phyloP scores from a whole-genome alignment of 2,797 vertebrate species.

The Molossus alvarezi region DNA sequence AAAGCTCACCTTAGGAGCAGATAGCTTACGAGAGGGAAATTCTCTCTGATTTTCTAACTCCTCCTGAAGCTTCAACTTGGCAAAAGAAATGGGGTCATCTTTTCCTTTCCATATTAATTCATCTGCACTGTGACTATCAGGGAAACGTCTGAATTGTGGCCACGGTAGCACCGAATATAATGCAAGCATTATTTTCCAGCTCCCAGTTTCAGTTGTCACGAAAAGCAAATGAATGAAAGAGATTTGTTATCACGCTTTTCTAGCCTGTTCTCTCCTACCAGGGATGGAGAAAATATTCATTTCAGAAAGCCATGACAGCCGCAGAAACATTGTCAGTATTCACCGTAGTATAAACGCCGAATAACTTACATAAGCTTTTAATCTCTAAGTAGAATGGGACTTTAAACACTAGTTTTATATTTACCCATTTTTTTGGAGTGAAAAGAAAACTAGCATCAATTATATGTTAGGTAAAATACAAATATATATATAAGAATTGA shows the following conservation, averaged over 20 bases:
- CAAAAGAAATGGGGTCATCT: slow-evolving; percentile 69
- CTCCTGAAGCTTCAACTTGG: slow-evolving; percentile 22
- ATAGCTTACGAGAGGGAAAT: background rate
- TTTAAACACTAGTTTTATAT: slow-evolving; percentile 14
- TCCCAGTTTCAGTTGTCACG: slow-evolving; percentile 45
- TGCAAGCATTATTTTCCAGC: slow-evolving; percentile 36
- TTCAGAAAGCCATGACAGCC: slow-evolving; percentile 63
- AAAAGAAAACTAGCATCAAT: background rate
- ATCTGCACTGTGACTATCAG: background rate
- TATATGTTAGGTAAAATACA: background rate
- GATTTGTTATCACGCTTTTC: slow-evolving; percentile 68
- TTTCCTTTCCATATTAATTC: slow-evolving; percentile 74
- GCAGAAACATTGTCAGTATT: slow-evolving; percentile 34
- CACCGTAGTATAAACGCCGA: background rate
- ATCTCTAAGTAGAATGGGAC: background rate
- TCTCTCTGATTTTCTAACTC: slow-evolving; percentile 13
- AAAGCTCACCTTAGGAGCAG: background rate
- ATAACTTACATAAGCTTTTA: slow-evolving; percentile 13
- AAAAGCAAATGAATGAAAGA: background rate
- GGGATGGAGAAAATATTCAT: background rate
- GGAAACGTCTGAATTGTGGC: background rate
- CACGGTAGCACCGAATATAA: background rate
- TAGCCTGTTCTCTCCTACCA: slow-evolving; percentile 46
- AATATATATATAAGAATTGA: background rate
- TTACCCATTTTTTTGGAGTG: slow-evolving; percentile 7